Conservation (phyloP, 2,888 invertebrate species). For the Trissoscelio sp. region DNA sequence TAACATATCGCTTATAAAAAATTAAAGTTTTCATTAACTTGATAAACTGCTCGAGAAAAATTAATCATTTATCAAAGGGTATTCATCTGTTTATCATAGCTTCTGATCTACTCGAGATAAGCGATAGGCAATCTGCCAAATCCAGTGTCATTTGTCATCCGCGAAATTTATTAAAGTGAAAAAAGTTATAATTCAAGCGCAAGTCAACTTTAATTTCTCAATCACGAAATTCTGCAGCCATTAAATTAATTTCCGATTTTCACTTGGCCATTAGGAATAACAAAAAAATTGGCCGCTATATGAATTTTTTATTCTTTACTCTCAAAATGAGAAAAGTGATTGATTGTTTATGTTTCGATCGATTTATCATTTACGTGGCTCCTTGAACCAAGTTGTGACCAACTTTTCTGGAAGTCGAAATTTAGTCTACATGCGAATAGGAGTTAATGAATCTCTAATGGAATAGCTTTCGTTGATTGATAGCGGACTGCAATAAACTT, state of each 20-base stretch:
- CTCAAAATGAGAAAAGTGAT: constrained; percentile 1
- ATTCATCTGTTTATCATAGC: constrained; percentile 40
- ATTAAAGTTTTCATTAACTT: not conserved
- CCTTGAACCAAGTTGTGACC: not conserved
- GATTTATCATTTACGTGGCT: constrained; percentile 24
- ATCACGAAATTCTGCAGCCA: constrained; percentile 34
- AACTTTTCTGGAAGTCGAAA: not conserved
- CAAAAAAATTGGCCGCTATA: not conserved
- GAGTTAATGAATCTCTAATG: constrained; percentile 20
- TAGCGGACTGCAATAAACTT: not conserved
- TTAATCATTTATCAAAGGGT: constrained; percentile 19
- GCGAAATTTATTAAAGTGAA: constrained; percentile 42
- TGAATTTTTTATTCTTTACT: constrained; percentile 7
- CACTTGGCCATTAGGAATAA: not conserved
- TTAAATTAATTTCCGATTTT: constrained; percentile 27
- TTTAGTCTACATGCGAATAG: not conserved
- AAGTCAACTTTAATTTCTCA: constrained; percentile 36
- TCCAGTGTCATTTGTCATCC: constrained; percentile 27
- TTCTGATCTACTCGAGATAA: constrained; percentile 42
- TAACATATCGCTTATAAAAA: too few species aligned
- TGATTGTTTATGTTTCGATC: constrained; percentile 20
- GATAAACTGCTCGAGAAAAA: not conserved
- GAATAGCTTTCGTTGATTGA: constrained; percentile 6
- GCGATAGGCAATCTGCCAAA: constrained; percentile 45
- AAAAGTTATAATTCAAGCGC: constrained; percentile 32